phyloP scores from a whole-genome alignment of 2,888 invertebrate species.

The Aleiodes alternator region DNA sequence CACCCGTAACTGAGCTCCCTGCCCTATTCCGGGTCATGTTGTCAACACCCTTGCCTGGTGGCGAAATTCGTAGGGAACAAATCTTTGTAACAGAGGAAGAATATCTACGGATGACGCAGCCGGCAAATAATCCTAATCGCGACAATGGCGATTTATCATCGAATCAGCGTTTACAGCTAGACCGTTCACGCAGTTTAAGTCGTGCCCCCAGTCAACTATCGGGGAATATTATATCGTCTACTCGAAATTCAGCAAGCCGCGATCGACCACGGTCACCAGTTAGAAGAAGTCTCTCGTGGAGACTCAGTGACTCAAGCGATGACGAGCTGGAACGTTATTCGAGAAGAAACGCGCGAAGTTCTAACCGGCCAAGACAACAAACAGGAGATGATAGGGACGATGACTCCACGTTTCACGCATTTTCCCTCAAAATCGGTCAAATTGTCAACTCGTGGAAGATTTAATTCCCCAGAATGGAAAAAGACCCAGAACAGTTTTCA shows the following conservation, averaged over 20 bases:
- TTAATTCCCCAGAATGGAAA: slow-evolving; percentile 29
- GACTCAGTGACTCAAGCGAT: neutral
- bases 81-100: slow-evolving; percentile 34
- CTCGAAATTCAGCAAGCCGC: neutral
- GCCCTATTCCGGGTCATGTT: slow-evolving; percentile 16
- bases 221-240: neutral
- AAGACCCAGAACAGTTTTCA: slow-evolving; percentile 37
- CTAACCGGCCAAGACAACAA: neutral
- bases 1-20: neutral
- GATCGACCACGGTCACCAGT: neutral
- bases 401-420: neutral
- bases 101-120: slow-evolving; percentile 26
- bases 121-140: neutral
- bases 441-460: slow-evolving; percentile 31
- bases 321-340: neutral
- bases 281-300: neutral
- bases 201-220: neutral
- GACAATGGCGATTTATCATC: neutral
- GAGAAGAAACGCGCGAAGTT: neutral
- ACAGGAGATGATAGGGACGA: neutral
- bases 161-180: neutral
- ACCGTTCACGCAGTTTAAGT: slow-evolving; percentile 14
- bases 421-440: slow-evolving; percentile 25
- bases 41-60: slow-evolving; percentile 26
- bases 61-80: slow-evolving; percentile 4